Conservation (phyloP, 2,113 vertebrate genomes). For the Delphinus delphis region DNA sequence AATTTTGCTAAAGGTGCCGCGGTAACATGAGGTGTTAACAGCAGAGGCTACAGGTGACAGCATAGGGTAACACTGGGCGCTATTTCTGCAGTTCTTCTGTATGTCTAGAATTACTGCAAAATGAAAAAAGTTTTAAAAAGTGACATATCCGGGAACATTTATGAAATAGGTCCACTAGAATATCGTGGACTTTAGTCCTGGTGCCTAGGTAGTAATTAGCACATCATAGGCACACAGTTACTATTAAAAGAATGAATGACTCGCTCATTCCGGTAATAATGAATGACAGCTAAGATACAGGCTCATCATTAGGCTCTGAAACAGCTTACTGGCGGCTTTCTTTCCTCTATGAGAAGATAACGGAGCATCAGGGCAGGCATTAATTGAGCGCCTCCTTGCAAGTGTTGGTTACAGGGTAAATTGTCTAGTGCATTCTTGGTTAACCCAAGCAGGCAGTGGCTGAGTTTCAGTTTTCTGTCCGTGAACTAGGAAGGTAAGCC, state of each 20-base stretch:
- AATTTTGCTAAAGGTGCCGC: background rate
- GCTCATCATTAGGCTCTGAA: background rate
- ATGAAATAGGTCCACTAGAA: background rate
- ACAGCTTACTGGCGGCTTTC: background rate
- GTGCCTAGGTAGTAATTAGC: too few species aligned
- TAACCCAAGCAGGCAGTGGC: background rate
- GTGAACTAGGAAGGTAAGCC: background rate
- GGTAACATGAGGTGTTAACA: background rate
- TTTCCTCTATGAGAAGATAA: background rate
- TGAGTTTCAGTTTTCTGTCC: rapidly evolving
- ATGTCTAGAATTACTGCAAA: background rate
- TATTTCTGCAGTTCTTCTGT: background rate
- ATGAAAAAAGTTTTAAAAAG: background rate
- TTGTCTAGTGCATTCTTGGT: rapidly evolving
- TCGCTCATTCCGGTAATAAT: too few species aligned
- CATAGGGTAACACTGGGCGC: rapidly evolving
- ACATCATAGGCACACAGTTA: too few species aligned
- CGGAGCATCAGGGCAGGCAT: background rate
- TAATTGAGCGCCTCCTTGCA: too few species aligned
- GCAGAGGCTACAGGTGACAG: background rate
- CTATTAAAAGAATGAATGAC: background rate
- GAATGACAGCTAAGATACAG: background rate
- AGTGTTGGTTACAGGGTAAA: rapidly evolving
- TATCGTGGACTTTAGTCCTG: background rate
- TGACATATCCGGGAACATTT: background rate